Base-by-base conservation (phyloP, 1,140 invertebrate species). In the Notospermus geniculatus region DNA sequence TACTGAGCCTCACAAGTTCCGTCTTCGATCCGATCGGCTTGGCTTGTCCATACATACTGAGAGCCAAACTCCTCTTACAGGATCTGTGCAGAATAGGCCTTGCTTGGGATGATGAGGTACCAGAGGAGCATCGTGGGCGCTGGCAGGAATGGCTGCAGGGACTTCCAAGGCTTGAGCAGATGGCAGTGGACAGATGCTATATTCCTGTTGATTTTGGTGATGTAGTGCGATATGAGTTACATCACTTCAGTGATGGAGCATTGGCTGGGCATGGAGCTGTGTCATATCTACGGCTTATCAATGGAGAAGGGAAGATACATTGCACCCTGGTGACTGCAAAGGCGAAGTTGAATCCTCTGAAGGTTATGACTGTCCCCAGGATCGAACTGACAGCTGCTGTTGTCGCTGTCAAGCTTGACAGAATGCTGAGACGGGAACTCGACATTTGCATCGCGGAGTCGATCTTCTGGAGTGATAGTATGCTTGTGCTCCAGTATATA, bases 71-170 rank as follows among this genome's bases (percentile, higher is more conserved):
- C 19, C 54, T 67, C 17, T 43, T 67, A 2, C 57, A 67, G 32
- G 27, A 64, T 15, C 1, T 64, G 27, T 63, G 58, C 36, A 29
- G 52, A 11, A 27, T 17, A 13, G 4, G 57, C 13, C 1, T 54
- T 0, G 57, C n/a, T 28, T 67, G 65, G 65, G 65, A 67, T 54
- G 65, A 64, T 28, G 22, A 32, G 1, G 11, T 67, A n/a, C 46
- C 52, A 28, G 57, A 46, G 7, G 22, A 39, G 0, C 11, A 54
- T 1, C 5, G 2, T 2, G 2, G 11, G 23, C 1, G 4, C 17
- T 60, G 61, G 61, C 5, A 64, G 29, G 27, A 22, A 15, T 60
- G 54, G 62, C 11, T 30, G 30, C 2, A 32, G 13, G 25, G 59
- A 19, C n/a, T 67, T 30, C 36, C 41, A 2, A 27, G 60, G 19